Evolutionary conservation across 2,797 vertebrate genomes (phyloP).

Genomic region (Moxostoma hubbsi): DNA sequence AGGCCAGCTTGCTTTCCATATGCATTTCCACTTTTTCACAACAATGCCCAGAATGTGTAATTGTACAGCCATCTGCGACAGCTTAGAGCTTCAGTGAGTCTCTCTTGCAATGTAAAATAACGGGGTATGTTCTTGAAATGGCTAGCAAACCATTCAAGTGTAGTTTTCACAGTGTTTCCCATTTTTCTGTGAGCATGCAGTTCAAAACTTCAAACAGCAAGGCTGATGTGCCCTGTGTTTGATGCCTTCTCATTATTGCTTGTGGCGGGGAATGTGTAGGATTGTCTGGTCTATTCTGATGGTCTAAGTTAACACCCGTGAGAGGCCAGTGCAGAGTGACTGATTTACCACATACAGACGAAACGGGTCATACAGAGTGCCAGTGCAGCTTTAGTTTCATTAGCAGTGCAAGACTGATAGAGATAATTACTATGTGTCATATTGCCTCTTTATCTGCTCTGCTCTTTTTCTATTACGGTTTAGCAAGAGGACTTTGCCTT

Average conservation of each 20-base stretch:
- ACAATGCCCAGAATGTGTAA: conserved; percentile 9
- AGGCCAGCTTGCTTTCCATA: conserved; percentile 24
- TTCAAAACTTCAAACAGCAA: conserved; percentile 48
- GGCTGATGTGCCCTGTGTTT: conserved; percentile 45
- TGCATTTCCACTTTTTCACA: conserved; percentile 32
- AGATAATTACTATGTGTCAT: conserved; percentile 45
- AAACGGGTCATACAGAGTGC: conserved; percentile 35
- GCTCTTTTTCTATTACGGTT: conserved; percentile 41
- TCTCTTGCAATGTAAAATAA: background rate
- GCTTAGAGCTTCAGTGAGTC: conserved; percentile 11
- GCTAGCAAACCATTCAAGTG: conserved; percentile 8
- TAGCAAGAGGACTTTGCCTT: conserved; percentile 29
- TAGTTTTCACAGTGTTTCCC: background rate
- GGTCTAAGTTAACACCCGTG: conserved; percentile 17
- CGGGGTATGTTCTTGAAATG: background rate
- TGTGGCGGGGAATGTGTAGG: conserved; percentile 20
- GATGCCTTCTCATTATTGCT: conserved; percentile 49
- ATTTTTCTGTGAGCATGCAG: background rate
- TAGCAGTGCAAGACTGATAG: conserved; percentile 29
- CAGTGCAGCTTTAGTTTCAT: conserved; percentile 34
- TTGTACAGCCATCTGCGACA: conserved; percentile 18
- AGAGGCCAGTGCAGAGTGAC: conserved; percentile 22
- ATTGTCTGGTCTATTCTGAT: conserved; percentile 19
- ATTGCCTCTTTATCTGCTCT: conserved; percentile 21
- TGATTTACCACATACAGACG: background rate